A percentile compares a stretch with the other conserved stretches of the same genome.
These are phyloP conservation scores for Andrena hattorfiana DNA, from an alignment of 2,888 invertebrate species.

Conservation along the genomic window DNA sequence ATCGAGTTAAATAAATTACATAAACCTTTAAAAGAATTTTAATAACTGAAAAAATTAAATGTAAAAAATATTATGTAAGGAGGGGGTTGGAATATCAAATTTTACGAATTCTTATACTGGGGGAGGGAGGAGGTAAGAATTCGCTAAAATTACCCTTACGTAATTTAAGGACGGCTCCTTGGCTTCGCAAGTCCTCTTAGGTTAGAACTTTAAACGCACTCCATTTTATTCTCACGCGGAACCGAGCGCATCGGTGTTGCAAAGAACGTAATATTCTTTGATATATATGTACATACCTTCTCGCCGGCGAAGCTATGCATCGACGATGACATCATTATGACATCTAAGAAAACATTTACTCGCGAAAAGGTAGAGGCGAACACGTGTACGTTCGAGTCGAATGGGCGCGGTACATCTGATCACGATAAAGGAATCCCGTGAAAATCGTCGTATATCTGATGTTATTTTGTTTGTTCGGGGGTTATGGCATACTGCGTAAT, in stretches of 20 bases:
- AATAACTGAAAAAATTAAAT: too few species aligned
- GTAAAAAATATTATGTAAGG: too few species aligned
- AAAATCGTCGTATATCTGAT: constrained; percentile 51
- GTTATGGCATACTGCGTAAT: constrained; percentile 65
- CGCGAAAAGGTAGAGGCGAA: constrained; percentile 42
- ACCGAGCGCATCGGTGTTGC: not conserved
- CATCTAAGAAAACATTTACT: constrained; percentile 38
- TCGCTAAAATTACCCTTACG: too few species aligned
- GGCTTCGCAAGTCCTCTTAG: too few species aligned
- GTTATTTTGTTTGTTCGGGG: constrained; percentile 53
- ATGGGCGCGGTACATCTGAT: constrained; percentile 54
- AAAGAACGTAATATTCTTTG: constrained; percentile 22
- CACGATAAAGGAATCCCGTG: constrained; percentile 54
- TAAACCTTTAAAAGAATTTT: too few species aligned
- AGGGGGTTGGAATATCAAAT: too few species aligned
- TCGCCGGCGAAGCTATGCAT: constrained; percentile 3
- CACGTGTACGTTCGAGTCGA: constrained; percentile 46
- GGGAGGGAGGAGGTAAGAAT: too few species aligned
- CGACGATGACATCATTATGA: constrained; percentile 43
- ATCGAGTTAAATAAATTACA: too few species aligned
- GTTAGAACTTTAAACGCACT: too few species aligned
- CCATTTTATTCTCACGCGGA: too few species aligned
- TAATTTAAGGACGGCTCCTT: too few species aligned
- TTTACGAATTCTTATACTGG: too few species aligned
- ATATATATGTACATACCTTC: constrained; percentile 24